Conservation (phyloP, 2,888 invertebrate species). For the Norana najaformis region DNA sequence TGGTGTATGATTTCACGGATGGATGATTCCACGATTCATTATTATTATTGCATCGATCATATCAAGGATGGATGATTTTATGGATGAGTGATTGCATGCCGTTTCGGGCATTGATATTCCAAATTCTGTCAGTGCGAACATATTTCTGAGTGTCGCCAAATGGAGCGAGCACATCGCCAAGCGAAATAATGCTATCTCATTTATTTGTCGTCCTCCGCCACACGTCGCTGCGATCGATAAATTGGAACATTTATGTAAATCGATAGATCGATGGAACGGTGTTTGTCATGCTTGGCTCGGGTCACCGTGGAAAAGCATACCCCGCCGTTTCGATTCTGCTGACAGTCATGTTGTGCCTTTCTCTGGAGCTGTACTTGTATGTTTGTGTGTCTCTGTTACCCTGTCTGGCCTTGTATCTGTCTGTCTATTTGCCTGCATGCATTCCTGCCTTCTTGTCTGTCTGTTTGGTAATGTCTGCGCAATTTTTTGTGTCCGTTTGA, state of each 20-base stretch:
- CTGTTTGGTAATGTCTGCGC: too few species aligned
- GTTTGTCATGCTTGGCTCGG: not conserved
- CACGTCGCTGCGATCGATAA: not conserved
- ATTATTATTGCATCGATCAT: not conserved
- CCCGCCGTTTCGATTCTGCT: not conserved
- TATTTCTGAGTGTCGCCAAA: not conserved
- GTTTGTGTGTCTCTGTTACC: not conserved
- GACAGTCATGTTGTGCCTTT: not conserved
- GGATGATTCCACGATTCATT: not conserved
- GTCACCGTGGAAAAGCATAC: not conserved
- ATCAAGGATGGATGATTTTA: not conserved
- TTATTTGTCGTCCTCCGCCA: not conserved
- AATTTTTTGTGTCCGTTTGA: not conserved
- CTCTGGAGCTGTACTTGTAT: not conserved
- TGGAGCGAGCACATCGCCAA: not conserved
- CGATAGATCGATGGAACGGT: not conserved
- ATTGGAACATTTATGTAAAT: not conserved
- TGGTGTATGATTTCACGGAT: too few species aligned
- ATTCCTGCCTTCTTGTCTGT: too few species aligned
- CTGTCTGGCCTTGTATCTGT: not conserved
- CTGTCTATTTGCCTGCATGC: not conserved
- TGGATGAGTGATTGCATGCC: not conserved
- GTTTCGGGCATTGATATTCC: not conserved
- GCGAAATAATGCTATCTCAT: not conserved
- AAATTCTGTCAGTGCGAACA: not conserved